Conservation (phyloP, 2,797 vertebrate species). For the Anabas testudineus region DNA sequence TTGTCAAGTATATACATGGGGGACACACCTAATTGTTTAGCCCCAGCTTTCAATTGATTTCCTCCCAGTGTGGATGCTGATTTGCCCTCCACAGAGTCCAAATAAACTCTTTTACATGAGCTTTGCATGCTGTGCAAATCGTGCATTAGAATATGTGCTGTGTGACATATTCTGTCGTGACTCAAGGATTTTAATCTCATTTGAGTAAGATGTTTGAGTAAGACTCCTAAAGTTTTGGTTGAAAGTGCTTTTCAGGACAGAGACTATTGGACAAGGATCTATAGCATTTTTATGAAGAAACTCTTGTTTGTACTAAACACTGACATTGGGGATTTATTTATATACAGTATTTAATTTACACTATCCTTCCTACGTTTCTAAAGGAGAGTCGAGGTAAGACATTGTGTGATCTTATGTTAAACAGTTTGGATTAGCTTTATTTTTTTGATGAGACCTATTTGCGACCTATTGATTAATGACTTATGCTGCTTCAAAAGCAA, state of each 20-base stretch:
- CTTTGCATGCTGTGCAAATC: slow-evolving; percentile 73
- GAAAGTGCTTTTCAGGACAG: background rate
- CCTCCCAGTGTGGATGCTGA: background rate
- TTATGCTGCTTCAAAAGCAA: background rate
- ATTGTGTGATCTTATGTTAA: background rate
- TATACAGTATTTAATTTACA: background rate
- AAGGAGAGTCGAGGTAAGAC: slow-evolving; percentile 33
- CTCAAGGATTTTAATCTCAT: slow-evolving; percentile 63
- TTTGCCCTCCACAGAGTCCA: background rate
- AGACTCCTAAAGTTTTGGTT: background rate
- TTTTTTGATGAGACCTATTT: background rate
- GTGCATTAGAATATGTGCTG: background rate
- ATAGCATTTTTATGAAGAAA: background rate
- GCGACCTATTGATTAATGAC: background rate
- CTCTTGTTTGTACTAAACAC: no score
- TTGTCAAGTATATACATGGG: no score
- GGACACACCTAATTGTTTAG: no score
- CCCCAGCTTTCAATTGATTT: background rate
- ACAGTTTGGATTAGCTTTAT: background rate
- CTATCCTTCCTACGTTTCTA: background rate
- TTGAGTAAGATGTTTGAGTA: slow-evolving; percentile 67
- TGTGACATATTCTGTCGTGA: background rate
- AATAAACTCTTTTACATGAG: slow-evolving; percentile 61
- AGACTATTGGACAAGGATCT: background rate
- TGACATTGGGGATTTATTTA: no score